Conservation (phyloP, 2,797 vertebrate genomes). For the Novumbra hubbsi region DNA sequence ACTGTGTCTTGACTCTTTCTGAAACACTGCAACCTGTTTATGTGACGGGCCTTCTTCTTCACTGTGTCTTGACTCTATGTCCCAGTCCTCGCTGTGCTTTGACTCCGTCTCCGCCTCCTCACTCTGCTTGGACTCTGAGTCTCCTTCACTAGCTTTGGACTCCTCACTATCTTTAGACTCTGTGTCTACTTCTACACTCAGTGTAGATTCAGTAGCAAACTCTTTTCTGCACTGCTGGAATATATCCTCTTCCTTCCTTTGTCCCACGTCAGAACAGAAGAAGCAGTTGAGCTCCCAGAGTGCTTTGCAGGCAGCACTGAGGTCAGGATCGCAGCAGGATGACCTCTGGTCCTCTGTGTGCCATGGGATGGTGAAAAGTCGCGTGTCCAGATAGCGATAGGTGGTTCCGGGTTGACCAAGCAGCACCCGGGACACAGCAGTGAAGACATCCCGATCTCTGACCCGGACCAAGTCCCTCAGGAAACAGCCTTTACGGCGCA, state of each 20-base stretch:
- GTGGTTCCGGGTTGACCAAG: conserved; percentile 90
- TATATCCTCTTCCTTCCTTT: conserved; percentile 64
- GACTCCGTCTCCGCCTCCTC: conserved; percentile 70
- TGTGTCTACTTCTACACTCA: conserved; percentile 59
- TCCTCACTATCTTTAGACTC: conserved; percentile 69
- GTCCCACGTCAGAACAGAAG: conserved; percentile 77
- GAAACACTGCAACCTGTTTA: conserved; percentile 63
- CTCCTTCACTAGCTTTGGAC: conserved; percentile 35
- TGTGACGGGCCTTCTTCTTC: conserved; percentile 63
- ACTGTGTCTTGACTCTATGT: conserved; percentile 70
- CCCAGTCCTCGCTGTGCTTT: conserved; percentile 73
- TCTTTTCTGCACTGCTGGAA: conserved; percentile 52
- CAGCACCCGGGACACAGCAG: conserved; percentile 86
- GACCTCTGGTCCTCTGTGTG: conserved; percentile 73
- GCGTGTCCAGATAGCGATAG: conserved; percentile 93
- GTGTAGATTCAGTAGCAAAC: conserved; percentile 44
- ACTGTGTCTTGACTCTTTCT: conserved; percentile 70
- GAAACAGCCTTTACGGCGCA: conserved; percentile 80
- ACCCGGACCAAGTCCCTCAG: conserved; percentile 90
- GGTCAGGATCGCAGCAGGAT: conserved; percentile 78
- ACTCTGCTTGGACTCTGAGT: conserved; percentile 61
- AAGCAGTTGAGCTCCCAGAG: conserved; percentile 89
- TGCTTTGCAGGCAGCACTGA: conserved; percentile 83
- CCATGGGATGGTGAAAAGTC: conserved; percentile 95
- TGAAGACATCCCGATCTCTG: conserved; percentile 91